Evolutionary conservation across 2,113 vertebrate species (phyloP).

Genomic region (Odocoileus virginianus): DNA sequence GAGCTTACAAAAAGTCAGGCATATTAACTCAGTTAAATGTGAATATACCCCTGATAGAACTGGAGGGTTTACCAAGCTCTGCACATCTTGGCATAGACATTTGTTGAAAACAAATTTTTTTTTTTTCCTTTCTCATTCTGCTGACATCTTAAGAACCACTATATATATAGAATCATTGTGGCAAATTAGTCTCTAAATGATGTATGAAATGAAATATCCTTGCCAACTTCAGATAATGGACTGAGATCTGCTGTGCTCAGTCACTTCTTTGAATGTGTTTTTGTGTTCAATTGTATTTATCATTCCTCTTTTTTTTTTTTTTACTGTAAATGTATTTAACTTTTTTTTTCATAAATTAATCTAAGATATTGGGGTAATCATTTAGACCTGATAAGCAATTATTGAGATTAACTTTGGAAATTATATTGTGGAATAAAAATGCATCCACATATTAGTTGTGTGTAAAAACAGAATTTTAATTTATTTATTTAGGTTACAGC

Average conservation of each 20-base stretch:
- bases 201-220: constrained; percentile 67
- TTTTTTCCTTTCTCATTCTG: not conserved
- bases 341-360: not conserved
- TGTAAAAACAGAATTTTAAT: not conserved
- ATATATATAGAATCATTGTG: constrained; percentile 52
- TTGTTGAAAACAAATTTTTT: constrained; percentile 30
- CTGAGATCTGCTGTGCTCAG: constrained; percentile 22
- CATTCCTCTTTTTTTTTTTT: not conserved
- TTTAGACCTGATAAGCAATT: not conserved
- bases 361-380: not conserved
- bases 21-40: constrained; percentile 13
- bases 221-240: constrained; percentile 46
- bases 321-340: not conserved
- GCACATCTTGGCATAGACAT: not conserved
- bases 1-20: not conserved
- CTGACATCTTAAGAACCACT: constrained; percentile 60
- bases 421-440: not conserved
- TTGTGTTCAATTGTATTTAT: constrained; percentile 14
- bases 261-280: constrained; percentile 27
- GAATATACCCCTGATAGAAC: not conserved
- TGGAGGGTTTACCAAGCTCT: not conserved
- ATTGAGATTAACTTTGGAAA: not conserved
- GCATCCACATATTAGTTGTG: not conserved
- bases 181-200: constrained; percentile 68
- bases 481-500: not conserved